phyloP scores from a whole-genome alignment of 2,888 invertebrate genomes.

The Achlya flavicornis region DNA sequence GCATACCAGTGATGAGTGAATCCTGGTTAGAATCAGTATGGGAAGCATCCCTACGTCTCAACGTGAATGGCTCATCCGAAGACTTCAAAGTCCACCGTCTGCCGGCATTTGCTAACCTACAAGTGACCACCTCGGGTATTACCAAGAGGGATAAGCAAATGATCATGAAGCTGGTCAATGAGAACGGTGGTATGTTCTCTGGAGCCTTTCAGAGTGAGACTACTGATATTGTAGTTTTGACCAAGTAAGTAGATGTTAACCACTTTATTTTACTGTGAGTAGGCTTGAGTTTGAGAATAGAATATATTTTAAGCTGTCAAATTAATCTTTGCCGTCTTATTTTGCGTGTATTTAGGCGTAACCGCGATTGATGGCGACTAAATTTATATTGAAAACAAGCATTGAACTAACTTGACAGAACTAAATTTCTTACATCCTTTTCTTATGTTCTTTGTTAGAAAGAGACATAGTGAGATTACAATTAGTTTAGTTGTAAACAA shows the following conservation, averaged over 20 bases:
- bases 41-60: conserved; percentile 86
- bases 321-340: no score
- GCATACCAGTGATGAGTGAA: conserved; percentile 89
- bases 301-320: no score
- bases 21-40: conserved; percentile 93
- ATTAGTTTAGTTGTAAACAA: no score
- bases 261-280: no score
- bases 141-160: conserved; percentile 84
- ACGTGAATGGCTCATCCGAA: conserved; percentile 85
- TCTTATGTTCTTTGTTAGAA: no score
- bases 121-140: conserved; percentile 91
- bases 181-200: conserved; percentile 87
- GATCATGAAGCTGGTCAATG: conserved; percentile 86
- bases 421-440: no score
- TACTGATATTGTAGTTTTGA: conserved; percentile 83
- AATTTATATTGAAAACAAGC: no score
- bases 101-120: conserved; percentile 90
- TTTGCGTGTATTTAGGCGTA: no score
- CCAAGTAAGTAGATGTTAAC: conserved; percentile 68
- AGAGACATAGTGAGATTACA: no score
- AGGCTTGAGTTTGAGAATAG: no score
- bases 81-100: conserved; percentile 84
- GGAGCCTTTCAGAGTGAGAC: conserved; percentile 79
- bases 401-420: no score
- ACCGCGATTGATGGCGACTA: no score